Evolutionary conservation across 1,140 invertebrate species (phyloP), one percentile per base, ranked within the genome.

Genomic region (Choristoneura fumiferana): DNA sequence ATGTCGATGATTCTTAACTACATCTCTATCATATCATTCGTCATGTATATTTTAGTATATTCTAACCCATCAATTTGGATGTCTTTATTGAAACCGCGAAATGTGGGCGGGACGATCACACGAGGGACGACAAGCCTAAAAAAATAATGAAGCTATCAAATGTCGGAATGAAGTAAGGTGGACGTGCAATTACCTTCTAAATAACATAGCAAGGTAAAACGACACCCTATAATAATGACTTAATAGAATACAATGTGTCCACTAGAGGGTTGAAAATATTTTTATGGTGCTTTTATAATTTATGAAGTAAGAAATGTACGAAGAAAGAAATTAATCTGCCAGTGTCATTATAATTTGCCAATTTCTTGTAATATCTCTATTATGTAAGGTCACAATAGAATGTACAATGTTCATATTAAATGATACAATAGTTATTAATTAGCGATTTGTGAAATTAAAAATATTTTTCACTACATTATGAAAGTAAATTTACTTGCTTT

Each of bases 141-240:
- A 86, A 72, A 76, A 76, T 85, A 82, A 87, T 85, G 68, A 84
- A 82, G 80, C 63, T 58, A 70, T 81, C 73, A 76, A 36, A 62
- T 49, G 52, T 35, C 22, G 17, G n/a, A 66, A 37, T 53, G 39
- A 13, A 12, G 36, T 55, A 12, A 14, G 34, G 14, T 36, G 52
- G 58, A 58, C 60, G 17, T 49, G 33, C 58, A 62, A 71, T 65
- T 68, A 73, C 36, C 29, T 54, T 54, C 57, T 69, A n/a, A 69
- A 52, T 58, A n/a, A 49, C 43, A 37, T 36, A 29, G 43, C 6
- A 49, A 10, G 15, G 40, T 18, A 18, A 22, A 49, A 49, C 29
- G 18, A 49, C 12, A 49, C 18, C 10, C n/a, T 49, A 29, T 49
- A 22, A 49, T 33, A 49, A 49, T 49, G 43, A 49, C 43, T 49